phyloP scores from a whole-genome alignment of 2,888 invertebrate species.

The Agonum fuliginosum region DNA sequence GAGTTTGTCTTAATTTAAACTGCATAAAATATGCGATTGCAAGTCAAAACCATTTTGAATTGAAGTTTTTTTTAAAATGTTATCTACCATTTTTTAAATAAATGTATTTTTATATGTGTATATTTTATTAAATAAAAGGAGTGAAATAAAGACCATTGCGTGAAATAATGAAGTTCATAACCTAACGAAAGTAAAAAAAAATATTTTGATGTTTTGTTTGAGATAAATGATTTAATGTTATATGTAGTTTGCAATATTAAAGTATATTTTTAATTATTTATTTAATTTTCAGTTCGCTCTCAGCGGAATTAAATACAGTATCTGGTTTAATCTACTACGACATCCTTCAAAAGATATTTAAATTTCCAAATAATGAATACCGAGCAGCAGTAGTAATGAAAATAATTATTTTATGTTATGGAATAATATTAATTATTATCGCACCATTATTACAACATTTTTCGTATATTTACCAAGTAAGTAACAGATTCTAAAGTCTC shows the following conservation, averaged over 20 bases:
- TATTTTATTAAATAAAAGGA: too few species aligned
- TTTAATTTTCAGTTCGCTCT: constrained; percentile 29
- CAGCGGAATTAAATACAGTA: constrained; percentile 43
- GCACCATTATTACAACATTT: constrained; percentile 10
- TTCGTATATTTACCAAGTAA: constrained; percentile 31
- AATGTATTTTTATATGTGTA: too few species aligned
- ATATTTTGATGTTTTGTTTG: too few species aligned
- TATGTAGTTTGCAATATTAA: neutral
- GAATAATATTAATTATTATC: neutral
- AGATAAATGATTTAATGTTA: neutral
- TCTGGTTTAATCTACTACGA: constrained; percentile 43
- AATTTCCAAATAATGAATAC: constrained; percentile 1
- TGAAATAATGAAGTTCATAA: too few species aligned
- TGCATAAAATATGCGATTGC: too few species aligned
- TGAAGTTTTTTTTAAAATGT: too few species aligned
- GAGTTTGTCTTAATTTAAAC: too few species aligned
- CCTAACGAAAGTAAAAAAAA: too few species aligned
- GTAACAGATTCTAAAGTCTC: neutral
- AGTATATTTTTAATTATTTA: neutral
- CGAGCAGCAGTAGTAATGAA: constrained; percentile 39
- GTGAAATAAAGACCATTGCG: too few species aligned
- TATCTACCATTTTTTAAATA: too few species aligned
- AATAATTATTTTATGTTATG: constrained; percentile 8
- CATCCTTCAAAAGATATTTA: constrained; percentile 29
- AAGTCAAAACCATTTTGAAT: too few species aligned